These are phyloP conservation scores for Aphaenogaster ashmeadi DNA, from an alignment of 1,140 invertebrate genomes.

Conservation along the genomic window DNA sequence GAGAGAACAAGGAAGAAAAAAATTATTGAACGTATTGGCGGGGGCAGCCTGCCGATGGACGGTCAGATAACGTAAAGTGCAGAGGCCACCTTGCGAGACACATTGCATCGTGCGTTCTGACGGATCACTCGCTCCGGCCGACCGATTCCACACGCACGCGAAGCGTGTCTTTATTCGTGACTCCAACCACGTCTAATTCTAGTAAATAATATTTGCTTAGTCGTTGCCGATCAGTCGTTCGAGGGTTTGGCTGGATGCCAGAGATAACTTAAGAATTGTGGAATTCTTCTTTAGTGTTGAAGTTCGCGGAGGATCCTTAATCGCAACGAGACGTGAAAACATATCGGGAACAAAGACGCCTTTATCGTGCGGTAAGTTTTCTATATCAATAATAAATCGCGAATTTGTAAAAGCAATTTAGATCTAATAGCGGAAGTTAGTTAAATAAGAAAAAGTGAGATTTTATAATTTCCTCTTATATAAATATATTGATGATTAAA, in stretches of 20 bases:
- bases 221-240: background rate
- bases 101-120: background rate
- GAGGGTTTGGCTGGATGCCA: background rate
- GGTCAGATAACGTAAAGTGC: background rate
- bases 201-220: background rate
- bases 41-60: background rate
- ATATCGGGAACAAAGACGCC: background rate
- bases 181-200: background rate
- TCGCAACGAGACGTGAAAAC: background rate
- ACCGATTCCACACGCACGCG: background rate
- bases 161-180: background rate
- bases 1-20: background rate
- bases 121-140: background rate
- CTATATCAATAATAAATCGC: background rate
- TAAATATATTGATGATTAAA: background rate
- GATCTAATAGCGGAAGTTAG: background rate
- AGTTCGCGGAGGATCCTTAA: background rate
- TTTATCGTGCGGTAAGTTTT: background rate
- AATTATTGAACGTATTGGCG: background rate
- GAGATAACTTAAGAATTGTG: background rate
- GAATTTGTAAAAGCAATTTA: background rate
- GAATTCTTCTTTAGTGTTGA: background rate
- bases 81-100: conserved; percentile 1
- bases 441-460: background rate
- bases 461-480: background rate